A percentile compares a stretch with the other conserved stretches of the same genome.
phyloP scores from a whole-genome alignment of 2,888 invertebrate species.

The Phortica magna region DNA sequence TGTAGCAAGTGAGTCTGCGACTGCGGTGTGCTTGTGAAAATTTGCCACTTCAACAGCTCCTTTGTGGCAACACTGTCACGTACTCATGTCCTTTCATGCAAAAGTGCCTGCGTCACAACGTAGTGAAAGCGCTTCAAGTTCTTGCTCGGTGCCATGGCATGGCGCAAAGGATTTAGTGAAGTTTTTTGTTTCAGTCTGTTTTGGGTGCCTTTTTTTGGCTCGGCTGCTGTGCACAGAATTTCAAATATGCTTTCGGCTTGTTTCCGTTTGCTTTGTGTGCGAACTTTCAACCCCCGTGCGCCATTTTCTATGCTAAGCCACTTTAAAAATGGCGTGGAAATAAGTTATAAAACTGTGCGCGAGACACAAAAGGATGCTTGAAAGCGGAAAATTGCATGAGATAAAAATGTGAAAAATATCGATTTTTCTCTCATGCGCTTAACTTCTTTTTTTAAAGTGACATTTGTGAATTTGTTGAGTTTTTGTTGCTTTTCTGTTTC shows the following conservation, averaged over 20 bases:
- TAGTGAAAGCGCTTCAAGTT: conserved; percentile 35
- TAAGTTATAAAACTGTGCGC: conserved; percentile 36
- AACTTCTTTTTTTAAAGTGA: conserved; percentile 21
- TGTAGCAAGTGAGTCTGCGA: conserved; percentile 42
- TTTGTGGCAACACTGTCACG: conserved; percentile 72
- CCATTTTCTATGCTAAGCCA: conserved; percentile 29
- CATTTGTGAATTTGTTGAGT: background rate
- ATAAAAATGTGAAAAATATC: conserved; percentile 50
- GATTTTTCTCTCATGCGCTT: conserved; percentile 50
- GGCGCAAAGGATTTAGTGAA: background rate
- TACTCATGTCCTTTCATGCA: conserved; percentile 49
- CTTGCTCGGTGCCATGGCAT: background rate
- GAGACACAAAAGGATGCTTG: conserved; percentile 38
- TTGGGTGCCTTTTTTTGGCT: background rate
- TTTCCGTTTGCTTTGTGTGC: conserved; percentile 21
- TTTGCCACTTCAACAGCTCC: conserved; percentile 78
- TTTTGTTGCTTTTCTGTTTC: background rate
- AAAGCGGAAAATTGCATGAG: conserved; percentile 38
- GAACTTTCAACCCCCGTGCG: background rate
- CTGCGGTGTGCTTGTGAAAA: conserved; percentile 66
- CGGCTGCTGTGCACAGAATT: conserved; percentile 60
- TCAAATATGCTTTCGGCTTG: conserved; percentile 47
- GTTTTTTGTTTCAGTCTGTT: background rate
- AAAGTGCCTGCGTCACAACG: conserved; percentile 29
- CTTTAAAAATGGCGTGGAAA: conserved; percentile 61